Base-by-base conservation (phyloP, 2,797 vertebrate genomes). In the Gallinago solitaria region DNA sequence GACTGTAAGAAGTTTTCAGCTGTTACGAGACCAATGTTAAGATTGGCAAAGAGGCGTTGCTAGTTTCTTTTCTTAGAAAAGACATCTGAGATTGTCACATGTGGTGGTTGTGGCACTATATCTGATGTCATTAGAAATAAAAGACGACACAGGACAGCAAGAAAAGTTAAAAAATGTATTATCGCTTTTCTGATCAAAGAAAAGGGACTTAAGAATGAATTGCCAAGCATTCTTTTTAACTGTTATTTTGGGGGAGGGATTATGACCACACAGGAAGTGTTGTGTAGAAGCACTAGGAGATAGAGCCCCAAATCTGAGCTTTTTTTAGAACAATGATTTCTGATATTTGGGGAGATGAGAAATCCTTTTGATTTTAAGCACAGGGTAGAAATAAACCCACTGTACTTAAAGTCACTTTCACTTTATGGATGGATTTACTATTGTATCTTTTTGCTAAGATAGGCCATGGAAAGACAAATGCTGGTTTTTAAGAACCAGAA, bases 191-290 rank as follows among this genome's bases (percentile, higher is more conserved):
- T 75, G 8, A 54, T 53, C 20, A 73, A 68, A 45, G 47, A 43
- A 64, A 75, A 53, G 3, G 4, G 2, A 45, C 12, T 48, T 39
- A n/a, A 67, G 16, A 25, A 11, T 54, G 60, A 69, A 50, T 41
- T 33, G 16, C 11, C 83, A 83, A 85, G 4, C 27, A 48, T n/a
- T 10, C 8, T 85, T 89, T 87, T 51, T 30, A 87, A 30, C 23
- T 37, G 9, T 16, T 83, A 0, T 63, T 68, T 65, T 30, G 14
- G 2, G 6, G 23, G 9, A 5, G 7, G 9, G 9, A 21, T 81
- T 74, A 23, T 32, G 18, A 5, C 64, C 24, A 57, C n/a, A 37
- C 0, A 16, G 53, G 35, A 64, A 45, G 4, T 6, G 2, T 0
- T 53, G 5, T 75, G 8, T 53, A 51, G 43, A 61, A 73, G 6